Evolutionary conservation across 2,113 vertebrate genomes (phyloP), one percentile per base, ranked within the genome.

Genomic region (Aplodontia rufa): DNA sequence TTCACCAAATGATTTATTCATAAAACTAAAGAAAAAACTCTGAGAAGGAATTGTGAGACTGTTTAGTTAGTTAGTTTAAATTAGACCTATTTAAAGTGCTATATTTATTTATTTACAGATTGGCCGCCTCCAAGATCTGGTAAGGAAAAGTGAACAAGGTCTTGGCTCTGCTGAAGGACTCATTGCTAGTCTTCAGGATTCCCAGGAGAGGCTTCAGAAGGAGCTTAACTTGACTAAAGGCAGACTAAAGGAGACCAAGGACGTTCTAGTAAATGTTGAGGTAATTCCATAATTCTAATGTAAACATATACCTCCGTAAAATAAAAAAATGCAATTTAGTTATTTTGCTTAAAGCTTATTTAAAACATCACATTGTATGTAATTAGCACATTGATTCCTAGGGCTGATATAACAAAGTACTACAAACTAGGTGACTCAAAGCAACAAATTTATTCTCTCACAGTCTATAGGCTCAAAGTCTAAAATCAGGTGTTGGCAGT

Each of bases 171-270:
- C 99, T 0, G 99, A 99, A 97, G 99, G 99, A 26, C 99, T 99
- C 96, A 99, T 99, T 96, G 99, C 98, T 88, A 99, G 97, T 49
- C 99, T 99, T 97, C 99, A 99, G 93, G 99, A 99, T 96, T 99
- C 99, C 49, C 99, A 99, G 97, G 99, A 99, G 98, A 99, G 99
- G 95, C 99, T 99, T 90, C 99, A 99, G 89, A 99, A 99, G 89
- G 99, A 99, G 93, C 98, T 99, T 37, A 99, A 99, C n/a, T 98
- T 99, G 86, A 99, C 99, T 13, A 98, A 99, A 97, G 98, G 98
- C 95, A 98, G 99, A 62, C 98, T 99, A 83, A 98, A 99, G 93
- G 99, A 99, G 97, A 99, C 99, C 95, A 99, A 99, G 96, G 99
- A 99, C 98, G 99, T 99, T n/a, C 98, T 99, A 32, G 98, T 99